Evolutionary conservation across 2,797 vertebrate species (phyloP), one percentile per base, ranked within the genome.

Genomic region (Lycodopsis pacificus): DNA sequence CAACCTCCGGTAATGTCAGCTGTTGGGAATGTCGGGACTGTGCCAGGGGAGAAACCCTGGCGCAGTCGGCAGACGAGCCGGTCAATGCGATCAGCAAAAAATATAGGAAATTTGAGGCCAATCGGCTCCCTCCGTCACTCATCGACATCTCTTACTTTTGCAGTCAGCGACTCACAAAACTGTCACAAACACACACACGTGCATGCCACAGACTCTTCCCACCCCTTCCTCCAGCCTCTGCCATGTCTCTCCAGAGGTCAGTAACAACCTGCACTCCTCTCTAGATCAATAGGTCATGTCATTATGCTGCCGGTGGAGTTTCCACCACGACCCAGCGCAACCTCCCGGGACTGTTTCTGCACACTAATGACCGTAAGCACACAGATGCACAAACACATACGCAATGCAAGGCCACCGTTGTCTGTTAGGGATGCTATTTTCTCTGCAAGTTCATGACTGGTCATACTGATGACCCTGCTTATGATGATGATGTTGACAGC

Each of bases 251-350:
- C 80, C 73, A 79, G 89, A 84, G 86, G 89, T 88, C 85, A 82
- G 81, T 70, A 78, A 34, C 75, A 67, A 85, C 68, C 68, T 76
- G 36, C 89, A 63, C 17, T 82, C 75, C 81, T 81, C 82, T 76
- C 67, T 49, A 79, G 86, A 93, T 92, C 90, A 92, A 91, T 92
- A 92, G 91, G 90, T 91, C 91, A 84, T 78, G 88, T 88, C 88
- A 87, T 90, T 86, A 88, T 85, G 80, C 87, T 82, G 79, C 84
- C 5, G 59, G 71, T 86, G 71, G 79, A 86, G 88, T 87, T 87
- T 88, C 81, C 84, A 81, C 83, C 76, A 75, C 44, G 79, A 88
- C 85, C 86, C 59, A 36, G 77, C 57, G 46, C 76, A 71, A 68
- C 82, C 90, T 86, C 80, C 34, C 58, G 70, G 79, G 84, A 84